Conservation (phyloP, 2,888 invertebrate genomes). For the Petrophora chlorosata region DNA sequence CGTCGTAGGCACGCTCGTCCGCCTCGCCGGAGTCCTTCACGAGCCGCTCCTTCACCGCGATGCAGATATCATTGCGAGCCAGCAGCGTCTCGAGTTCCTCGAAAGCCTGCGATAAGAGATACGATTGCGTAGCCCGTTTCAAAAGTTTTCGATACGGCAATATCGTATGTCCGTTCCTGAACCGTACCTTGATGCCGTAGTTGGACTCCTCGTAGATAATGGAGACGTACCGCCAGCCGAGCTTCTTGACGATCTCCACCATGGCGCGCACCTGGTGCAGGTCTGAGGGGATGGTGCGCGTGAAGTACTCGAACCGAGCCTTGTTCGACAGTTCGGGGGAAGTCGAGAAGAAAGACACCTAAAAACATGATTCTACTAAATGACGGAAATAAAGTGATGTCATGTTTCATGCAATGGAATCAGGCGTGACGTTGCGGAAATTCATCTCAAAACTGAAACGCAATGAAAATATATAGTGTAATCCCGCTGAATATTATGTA, state of each 20-base stretch:
- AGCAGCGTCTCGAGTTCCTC: slow-evolving; percentile 95
- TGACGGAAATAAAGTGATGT: too few relatives aligned
- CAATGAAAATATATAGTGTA: too few relatives aligned
- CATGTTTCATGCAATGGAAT: too few relatives aligned
- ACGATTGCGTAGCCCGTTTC: too few relatives aligned
- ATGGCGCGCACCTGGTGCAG: slow-evolving; percentile 97
- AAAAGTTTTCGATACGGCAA: too few relatives aligned
- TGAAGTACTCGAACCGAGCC: slow-evolving; percentile 97
- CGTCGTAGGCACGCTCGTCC: slow-evolving; percentile 92
- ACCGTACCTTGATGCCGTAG: slow-evolving; percentile 94
- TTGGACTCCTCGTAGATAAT: slow-evolving; percentile 98
- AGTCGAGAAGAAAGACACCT: slow-evolving; percentile 99
- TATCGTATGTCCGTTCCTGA: not conserved
- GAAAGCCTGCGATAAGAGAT: slow-evolving; percentile 87
- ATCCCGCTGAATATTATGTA: too few relatives aligned
- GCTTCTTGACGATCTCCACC: slow-evolving; percentile 94
- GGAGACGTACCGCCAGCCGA: slow-evolving; percentile 97
- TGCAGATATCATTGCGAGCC: slow-evolving; percentile 93
- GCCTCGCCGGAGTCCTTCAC: slow-evolving; percentile 98
- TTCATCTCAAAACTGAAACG: too few relatives aligned
- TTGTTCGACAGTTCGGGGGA: slow-evolving; percentile 97
- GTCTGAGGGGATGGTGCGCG: slow-evolving; percentile 97
- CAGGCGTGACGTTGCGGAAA: too few relatives aligned
- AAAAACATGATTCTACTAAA: too few relatives aligned
- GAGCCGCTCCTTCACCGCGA: slow-evolving; percentile 96